Evolutionary conservation across 2,888 invertebrate genomes (phyloP).

Genomic region (Chymomyza caudatula): DNA sequence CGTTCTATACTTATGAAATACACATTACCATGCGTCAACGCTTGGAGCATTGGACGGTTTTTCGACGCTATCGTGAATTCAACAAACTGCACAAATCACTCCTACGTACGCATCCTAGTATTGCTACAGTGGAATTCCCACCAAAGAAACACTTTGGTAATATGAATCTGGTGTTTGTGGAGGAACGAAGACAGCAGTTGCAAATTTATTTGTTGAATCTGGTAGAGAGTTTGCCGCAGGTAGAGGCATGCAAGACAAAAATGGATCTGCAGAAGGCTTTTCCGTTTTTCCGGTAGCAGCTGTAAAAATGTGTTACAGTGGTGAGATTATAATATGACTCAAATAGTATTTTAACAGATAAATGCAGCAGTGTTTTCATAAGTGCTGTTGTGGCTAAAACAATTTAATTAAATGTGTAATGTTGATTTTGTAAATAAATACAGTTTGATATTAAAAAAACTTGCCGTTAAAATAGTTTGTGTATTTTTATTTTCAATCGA

Average conservation of each 20-base stretch:
- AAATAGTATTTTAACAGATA: neutral
- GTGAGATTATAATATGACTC: neutral
- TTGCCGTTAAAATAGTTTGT: too few relatives aligned
- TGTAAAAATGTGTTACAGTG: constrained; percentile 19
- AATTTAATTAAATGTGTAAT: neutral
- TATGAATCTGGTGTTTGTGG: constrained; percentile 91
- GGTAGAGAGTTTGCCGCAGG: constrained; percentile 87
- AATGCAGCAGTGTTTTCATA: neutral
- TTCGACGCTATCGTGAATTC: constrained; percentile 95
- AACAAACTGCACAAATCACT: constrained; percentile 87
- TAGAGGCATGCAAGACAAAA: constrained; percentile 87
- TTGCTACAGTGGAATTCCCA: constrained; percentile 92
- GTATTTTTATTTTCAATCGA: neutral
- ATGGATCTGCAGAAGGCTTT: constrained; percentile 87
- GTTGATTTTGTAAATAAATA: neutral
- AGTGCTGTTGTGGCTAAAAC: neutral
- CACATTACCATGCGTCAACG: constrained; percentile 76
- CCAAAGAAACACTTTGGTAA: constrained; percentile 96
- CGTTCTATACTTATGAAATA: constrained; percentile 76
- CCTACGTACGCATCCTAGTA: constrained; percentile 89
- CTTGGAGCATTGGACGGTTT: constrained; percentile 96
- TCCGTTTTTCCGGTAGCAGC: constrained; percentile 89
- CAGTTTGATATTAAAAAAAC: neutral
- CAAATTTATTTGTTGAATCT: constrained; percentile 93
- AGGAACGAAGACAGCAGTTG: constrained; percentile 89